phyloP scores from a whole-genome alignment of 1,140 invertebrate genomes.

The Epicauta chinensis region DNA sequence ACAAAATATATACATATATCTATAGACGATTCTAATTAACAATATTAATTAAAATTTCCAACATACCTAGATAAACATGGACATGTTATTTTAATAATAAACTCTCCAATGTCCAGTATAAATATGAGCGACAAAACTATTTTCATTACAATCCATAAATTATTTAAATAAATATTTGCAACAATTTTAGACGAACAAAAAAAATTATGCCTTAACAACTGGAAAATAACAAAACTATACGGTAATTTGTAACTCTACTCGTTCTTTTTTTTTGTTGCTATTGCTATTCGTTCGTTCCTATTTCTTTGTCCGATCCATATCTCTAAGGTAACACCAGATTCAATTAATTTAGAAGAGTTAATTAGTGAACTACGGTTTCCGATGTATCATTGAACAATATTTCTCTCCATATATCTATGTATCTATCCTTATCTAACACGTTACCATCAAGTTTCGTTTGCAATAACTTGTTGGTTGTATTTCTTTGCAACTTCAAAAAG shows the following conservation, averaged over 20 bases:
- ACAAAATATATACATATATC: no score
- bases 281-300: neutral
- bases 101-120: neutral
- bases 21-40: conserved; percentile 22
- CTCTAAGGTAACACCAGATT: conserved; percentile 15
- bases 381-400: conserved; percentile 15
- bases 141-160: conserved; percentile 27
- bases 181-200: conserved; percentile 9
- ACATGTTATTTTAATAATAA: conserved; percentile 10
- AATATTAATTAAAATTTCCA: conserved; percentile 24
- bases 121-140: conserved; percentile 13
- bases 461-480: no score
- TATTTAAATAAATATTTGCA: conserved; percentile 27
- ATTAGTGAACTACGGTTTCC: conserved; percentile 17
- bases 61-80: conserved; percentile 23
- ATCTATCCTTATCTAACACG: no score
- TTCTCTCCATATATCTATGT: neutral
- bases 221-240: no score
- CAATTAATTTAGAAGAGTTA: conserved; percentile 19
- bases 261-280: neutral
- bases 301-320: neutral
- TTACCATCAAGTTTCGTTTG: no score
- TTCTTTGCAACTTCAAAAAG: no score
- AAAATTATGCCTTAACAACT: no score
- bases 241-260: neutral